A percentile compares a stretch with the other conserved stretches of the same genome.
These are phyloP conservation scores for Epinotia demarniana DNA, from an alignment of 2,888 invertebrate species.

Conservation along the genomic window DNA sequence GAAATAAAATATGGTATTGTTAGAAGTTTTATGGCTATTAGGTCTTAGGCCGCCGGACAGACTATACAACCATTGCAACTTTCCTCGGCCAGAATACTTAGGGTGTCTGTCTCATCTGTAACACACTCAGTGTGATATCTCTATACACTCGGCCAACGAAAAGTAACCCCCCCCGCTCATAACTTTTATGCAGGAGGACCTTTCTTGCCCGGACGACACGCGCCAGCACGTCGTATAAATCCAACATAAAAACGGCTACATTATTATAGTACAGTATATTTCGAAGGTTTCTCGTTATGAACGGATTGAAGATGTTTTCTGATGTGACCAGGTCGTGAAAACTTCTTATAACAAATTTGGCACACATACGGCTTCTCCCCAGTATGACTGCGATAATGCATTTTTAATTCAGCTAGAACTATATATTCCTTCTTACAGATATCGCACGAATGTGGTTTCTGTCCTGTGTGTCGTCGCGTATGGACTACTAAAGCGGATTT, in stretches of 20 bases:
- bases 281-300: background rate
- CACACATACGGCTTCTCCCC: constrained; percentile 12
- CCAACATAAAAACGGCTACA: background rate
- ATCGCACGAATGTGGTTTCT: background rate
- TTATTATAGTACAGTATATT: background rate
- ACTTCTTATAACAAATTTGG: constrained; percentile 8
- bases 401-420: background rate
- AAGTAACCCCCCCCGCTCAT: no score
- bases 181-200: no score
- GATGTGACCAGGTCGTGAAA: constrained; percentile 7
- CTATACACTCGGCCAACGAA: no score
- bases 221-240: background rate
- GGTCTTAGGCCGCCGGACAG: no score
- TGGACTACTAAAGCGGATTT: constrained; percentile 1
- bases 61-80: no score
- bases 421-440: constrained; percentile 4
- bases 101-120: no score
- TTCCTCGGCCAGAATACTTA: no score
- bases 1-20: no score
- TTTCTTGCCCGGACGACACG: background rate
- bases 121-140: no score
- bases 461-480: background rate
- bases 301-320: constrained; percentile 4
- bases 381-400: background rate
- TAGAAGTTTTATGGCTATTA: no score